Evolutionary conservation across 2,888 invertebrate genomes (phyloP).

Genomic region (Hyppa rectilinea): DNA sequence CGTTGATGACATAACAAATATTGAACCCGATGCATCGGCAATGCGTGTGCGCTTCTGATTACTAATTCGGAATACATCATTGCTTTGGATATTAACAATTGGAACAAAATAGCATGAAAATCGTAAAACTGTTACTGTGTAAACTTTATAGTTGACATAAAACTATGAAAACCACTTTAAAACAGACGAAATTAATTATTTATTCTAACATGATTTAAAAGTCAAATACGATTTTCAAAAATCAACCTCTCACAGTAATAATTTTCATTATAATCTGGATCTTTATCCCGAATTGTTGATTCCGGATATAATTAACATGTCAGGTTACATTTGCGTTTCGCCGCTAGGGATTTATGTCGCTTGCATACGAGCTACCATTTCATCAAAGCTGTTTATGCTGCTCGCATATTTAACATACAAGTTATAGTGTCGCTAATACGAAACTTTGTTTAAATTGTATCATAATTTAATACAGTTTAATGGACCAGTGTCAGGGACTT

Average conservation of each 20-base stretch:
- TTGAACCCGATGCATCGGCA: conserved; percentile 24
- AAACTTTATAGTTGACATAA: background rate
- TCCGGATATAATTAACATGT: conserved; percentile 11
- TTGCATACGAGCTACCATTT: conserved; percentile 23
- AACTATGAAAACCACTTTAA: background rate
- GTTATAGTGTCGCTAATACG: background rate
- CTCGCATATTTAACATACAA: background rate
- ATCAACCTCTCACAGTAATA: background rate
- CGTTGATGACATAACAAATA: conserved; percentile 46
- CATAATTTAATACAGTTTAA: background rate
- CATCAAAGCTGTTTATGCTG: conserved; percentile 3
- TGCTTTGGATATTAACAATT: background rate
- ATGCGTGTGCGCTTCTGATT: conserved; percentile 30
- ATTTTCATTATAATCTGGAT: background rate
- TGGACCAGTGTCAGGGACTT: background rate
- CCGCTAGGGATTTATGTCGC: conserved; percentile 9
- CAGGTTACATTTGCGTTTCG: conserved; percentile 20
- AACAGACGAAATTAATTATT: background rate
- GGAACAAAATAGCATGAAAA: background rate
- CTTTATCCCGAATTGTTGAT: background rate
- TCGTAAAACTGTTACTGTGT: background rate
- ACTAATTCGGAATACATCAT: conserved; percentile 25
- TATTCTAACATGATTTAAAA: background rate
- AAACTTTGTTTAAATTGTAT: background rate
- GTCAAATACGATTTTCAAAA: conserved; percentile 1